Evolutionary conservation across 2,888 invertebrate genomes (phyloP).

Genomic region (Amiota communis): DNA sequence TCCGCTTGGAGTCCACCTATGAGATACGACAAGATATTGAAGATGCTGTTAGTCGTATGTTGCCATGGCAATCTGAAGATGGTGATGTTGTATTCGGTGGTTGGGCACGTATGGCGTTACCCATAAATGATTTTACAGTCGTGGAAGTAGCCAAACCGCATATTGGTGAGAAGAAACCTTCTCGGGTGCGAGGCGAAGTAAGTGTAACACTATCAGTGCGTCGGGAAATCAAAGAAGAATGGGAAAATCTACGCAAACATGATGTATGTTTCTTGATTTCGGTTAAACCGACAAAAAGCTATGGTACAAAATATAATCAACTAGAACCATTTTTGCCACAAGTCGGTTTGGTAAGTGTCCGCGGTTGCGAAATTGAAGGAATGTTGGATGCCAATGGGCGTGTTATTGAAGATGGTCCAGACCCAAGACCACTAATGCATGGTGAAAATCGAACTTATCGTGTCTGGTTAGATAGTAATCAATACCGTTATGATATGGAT

Average conservation of each 20-base stretch:
- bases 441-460: slow-evolving; percentile 94
- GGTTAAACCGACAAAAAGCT: slow-evolving; percentile 87
- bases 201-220: slow-evolving; percentile 93
- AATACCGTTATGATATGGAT: slow-evolving; percentile 95
- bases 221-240: slow-evolving; percentile 93
- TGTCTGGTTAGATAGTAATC: slow-evolving; percentile 96
- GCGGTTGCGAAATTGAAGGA: slow-evolving; percentile 99
- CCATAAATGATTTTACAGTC: slow-evolving; percentile 92
- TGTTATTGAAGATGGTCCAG: slow-evolving; percentile 96
- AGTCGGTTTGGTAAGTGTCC: slow-evolving; percentile 91
- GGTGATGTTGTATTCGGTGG: slow-evolving; percentile 92
- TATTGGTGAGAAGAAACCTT: slow-evolving; percentile 95
- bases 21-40: slow-evolving; percentile 99
- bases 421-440: slow-evolving; percentile 87
- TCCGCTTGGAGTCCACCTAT: slow-evolving; percentile 94
- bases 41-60: slow-evolving; percentile 94
- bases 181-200: slow-evolving; percentile 95
- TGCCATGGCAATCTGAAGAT: slow-evolving; percentile 95
- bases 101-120: slow-evolving; percentile 99
- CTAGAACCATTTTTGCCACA: slow-evolving; percentile 91
- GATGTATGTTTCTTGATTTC: slow-evolving; percentile 98
- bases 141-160: slow-evolving; percentile 95
- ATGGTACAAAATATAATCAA: slow-evolving; percentile 88
- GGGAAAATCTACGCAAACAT: slow-evolving; percentile 97
- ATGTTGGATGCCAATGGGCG: slow-evolving; percentile 96